Base-by-base conservation (phyloP, 2,113 vertebrate species). In the Catharus minimus region DNA sequence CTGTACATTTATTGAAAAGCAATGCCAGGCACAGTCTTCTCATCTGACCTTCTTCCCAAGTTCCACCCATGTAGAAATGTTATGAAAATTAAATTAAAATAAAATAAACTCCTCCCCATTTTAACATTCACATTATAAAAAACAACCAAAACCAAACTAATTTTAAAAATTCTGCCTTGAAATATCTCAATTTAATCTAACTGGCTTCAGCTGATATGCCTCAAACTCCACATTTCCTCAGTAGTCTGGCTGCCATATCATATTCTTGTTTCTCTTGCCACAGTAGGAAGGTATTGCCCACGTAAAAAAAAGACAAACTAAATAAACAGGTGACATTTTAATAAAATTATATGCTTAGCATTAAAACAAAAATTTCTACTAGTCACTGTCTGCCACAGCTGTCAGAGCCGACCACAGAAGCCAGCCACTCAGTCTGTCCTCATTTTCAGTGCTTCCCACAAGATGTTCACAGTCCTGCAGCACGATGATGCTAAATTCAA, bases 111-210 rank as follows among this genome's bases (percentile, higher is more conserved):
- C 4, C 8, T 20, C 8, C 11, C 8, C 6, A 26, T 39, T 81
- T 69, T 57, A 5, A 32, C 19, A 38, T 32, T 68, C 5, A 46
- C 49, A 41, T 57, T 50, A 9, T 4, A 47, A 65, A 49, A 46
- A 46, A 4, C 3, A 50, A 23, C 0, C 7, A 36, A 43, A 64
- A 12, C 3, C 10, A 50, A 57, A 10, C 1, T 13, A 0, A 32
- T 49, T 53, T 81, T 11, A 5, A 60, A 56, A 82, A 33, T 2
- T 18, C 7, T 6, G 8, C 20, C 30, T 71, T 43, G 18, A 58
- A 74, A 38, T 30, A 32, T 5, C 26, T 19, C 23, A 47, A 7
- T 10, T 61, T 74, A 60, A 71, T 57, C 23, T 30, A 50, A 32
- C 11, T 61, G 20, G 5, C 15, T 67, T 67, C 17, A 46, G 12